These are phyloP conservation scores for Tinea trinotella DNA, from an alignment of 2,888 invertebrate genomes.

Conservation along the genomic window DNA sequence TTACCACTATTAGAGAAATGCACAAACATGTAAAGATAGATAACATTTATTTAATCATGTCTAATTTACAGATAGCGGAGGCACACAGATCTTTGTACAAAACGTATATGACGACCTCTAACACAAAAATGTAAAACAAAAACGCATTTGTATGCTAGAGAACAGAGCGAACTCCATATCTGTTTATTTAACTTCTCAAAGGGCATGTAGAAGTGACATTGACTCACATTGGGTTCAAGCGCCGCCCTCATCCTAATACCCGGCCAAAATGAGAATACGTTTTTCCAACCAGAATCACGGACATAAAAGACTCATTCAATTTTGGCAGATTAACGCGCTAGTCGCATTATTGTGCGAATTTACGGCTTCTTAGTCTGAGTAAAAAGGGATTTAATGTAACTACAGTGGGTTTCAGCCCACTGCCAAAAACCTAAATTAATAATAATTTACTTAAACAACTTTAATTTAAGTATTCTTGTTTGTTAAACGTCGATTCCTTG, in stretches of 20 bases:
- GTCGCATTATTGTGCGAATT: constrained; percentile 4
- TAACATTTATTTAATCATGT: too few relatives aligned
- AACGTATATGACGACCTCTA: neutral
- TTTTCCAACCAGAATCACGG: neutral
- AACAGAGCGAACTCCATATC: neutral
- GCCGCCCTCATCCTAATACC: constrained; percentile 8
- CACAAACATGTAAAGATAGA: too few relatives aligned
- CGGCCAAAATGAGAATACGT: neutral
- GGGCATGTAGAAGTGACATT: constrained; percentile 64
- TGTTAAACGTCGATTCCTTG: neutral
- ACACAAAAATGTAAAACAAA: neutral
- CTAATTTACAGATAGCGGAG: too few relatives aligned
- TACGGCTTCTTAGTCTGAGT: constrained; percentile 1
- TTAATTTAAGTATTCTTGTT: constrained; percentile 3
- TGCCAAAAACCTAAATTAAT: constrained; percentile 21
- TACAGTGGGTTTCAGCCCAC: constrained; percentile 14
- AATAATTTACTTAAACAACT: constrained; percentile 19
- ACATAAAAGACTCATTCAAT: neutral
- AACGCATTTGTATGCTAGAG: neutral
- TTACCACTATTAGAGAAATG: too few relatives aligned
- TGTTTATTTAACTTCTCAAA: constrained; percentile 27
- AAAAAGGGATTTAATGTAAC: constrained; percentile 6
- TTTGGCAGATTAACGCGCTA: neutral
- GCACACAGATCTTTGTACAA: too few relatives aligned
- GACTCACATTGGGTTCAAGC: constrained; percentile 34